A percentile compares a stretch with the other conserved stretches of the same genome.
Evolutionary conservation across 1,140 invertebrate species (phyloP).

Genomic region (Caenorhabditis inopinata): DNA sequence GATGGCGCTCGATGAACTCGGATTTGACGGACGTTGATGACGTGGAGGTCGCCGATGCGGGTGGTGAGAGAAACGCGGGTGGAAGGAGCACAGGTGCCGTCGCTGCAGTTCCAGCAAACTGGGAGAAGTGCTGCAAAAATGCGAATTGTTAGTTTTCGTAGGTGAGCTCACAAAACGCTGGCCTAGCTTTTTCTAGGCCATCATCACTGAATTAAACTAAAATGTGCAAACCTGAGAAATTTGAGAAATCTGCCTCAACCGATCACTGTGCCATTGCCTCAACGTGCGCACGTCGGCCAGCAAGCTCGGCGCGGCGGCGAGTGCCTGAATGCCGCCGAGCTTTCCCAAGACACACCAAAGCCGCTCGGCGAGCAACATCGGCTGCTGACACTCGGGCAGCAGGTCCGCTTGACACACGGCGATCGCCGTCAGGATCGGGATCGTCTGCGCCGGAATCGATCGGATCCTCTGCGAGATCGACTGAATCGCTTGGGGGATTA

Average conservation of each 20-base stretch:
- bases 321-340: not conserved
- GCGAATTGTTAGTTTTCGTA: too few species aligned
- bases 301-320: not conserved
- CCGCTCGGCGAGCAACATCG: not conserved
- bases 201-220: too few species aligned
- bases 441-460: not conserved
- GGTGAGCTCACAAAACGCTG: not conserved
- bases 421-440: constrained; percentile 1
- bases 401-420: not conserved
- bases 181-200: too few species aligned
- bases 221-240: not conserved
- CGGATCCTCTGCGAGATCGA: constrained; percentile 27
- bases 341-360: constrained; percentile 20
- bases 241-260: not conserved
- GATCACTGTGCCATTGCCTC: constrained; percentile 34
- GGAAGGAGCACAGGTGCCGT: not conserved
- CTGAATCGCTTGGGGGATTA: constrained; percentile 1
- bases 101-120: not conserved
- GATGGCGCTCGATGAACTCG: constrained; percentile 28
- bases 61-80: constrained; percentile 3
- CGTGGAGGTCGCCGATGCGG: not conserved
- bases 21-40: not conserved
- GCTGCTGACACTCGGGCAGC: not conserved
- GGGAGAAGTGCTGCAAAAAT: not conserved
- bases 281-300: not conserved